Percentiles rank a stretch among this genome's conserved stretches.
These are phyloP conservation scores for Metaphire vulgaris DNA, from an alignment of 1,140 invertebrate genomes.

Conservation along the genomic window DNA sequence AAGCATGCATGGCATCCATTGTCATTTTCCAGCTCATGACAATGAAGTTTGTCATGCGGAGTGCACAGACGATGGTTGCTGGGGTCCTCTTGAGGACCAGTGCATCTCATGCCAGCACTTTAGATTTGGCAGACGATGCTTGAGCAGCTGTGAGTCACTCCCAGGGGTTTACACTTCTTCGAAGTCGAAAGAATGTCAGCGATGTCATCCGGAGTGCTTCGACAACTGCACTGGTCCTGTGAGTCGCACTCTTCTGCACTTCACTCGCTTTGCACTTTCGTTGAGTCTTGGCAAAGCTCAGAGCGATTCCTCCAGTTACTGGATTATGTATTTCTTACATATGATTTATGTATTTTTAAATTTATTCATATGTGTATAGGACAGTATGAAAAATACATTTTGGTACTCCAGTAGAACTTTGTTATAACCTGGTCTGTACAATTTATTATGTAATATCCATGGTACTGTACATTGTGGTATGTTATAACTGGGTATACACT, in stretches of 20 bases:
- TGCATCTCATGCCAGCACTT: constrained; percentile 83
- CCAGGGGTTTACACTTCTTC: constrained; percentile 70
- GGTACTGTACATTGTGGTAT: no score
- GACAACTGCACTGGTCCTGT: constrained; percentile 72
- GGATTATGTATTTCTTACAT: neutral
- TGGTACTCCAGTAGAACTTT: neutral
- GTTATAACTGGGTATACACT: no score
- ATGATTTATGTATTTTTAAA: neutral
- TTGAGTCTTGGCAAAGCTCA: neutral
- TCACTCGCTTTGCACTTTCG: neutral
- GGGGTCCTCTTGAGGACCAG: constrained; percentile 78
- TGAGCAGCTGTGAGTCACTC: constrained; percentile 55
- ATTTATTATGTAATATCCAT: no score
- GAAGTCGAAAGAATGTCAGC: constrained; percentile 67
- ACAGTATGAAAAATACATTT: neutral
- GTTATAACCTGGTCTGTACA: no score
- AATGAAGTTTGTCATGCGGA: constrained; percentile 74
- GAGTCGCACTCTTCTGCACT: no score
- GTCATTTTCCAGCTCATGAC: constrained; percentile 60
- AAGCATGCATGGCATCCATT: no score
- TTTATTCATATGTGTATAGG: neutral
- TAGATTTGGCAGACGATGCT: constrained; percentile 65
- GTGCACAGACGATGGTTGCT: constrained; percentile 85
- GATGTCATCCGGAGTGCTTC: constrained; percentile 80
- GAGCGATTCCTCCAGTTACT: neutral